phyloP scores from a whole-genome alignment of 2,888 invertebrate genomes.

The Dynastes hyllus region DNA sequence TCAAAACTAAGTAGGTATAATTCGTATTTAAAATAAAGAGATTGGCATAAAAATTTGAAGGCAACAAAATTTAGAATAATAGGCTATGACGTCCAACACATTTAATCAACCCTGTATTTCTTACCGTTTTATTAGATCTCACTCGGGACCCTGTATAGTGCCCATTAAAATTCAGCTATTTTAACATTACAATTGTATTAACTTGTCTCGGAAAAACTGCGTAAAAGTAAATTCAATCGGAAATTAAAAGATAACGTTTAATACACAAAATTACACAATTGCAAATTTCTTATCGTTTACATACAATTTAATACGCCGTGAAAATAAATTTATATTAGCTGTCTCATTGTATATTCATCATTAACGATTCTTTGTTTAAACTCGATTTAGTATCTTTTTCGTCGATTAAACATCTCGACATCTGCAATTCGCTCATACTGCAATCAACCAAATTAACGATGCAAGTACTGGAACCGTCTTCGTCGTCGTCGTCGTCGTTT shows the following conservation, averaged over 20 bases:
- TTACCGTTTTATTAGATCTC: too few species aligned
- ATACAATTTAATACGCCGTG: background rate
- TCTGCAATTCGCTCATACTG: constrained; percentile 4
- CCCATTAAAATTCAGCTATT: too few species aligned
- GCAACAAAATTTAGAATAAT: too few species aligned
- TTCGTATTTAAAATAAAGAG: too few species aligned
- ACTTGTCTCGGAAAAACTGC: too few species aligned
- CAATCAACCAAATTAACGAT: constrained; percentile 24
- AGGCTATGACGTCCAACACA: too few species aligned
- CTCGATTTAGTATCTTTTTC: background rate
- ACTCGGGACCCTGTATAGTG: too few species aligned
- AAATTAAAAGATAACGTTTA: background rate
- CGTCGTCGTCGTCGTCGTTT: background rate
- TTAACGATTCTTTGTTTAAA: constrained; percentile 23
- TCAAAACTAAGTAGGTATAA: too few species aligned
- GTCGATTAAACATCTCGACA: background rate
- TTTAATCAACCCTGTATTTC: too few species aligned
- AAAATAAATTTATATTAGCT: background rate
- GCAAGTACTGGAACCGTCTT: constrained; percentile 23
- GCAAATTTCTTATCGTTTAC: background rate
- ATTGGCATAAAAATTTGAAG: too few species aligned
- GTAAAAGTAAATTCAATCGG: too few species aligned
- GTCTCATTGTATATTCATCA: constrained; percentile 21
- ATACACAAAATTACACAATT: background rate
- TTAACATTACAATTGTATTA: too few species aligned